Percentiles rank a stretch among this genome's conserved stretches.
These are phyloP conservation scores for Scomberomorus guttatus DNA, from an alignment of 2,797 vertebrate species.

Conservation along the genomic window DNA sequence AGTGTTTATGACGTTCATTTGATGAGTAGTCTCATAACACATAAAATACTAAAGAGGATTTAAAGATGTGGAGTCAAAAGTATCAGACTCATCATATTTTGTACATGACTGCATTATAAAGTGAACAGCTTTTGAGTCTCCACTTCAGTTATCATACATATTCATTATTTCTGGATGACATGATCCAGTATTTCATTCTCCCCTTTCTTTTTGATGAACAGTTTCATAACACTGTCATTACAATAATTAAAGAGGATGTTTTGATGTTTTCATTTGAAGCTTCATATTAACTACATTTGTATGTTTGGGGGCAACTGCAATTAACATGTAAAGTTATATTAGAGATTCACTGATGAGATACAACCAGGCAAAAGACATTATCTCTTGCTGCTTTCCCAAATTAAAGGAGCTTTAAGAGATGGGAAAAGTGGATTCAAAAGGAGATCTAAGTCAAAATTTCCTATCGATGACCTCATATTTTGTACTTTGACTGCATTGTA, in stretches of 20 bases:
- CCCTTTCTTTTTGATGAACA: constrained; percentile 3
- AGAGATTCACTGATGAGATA: neutral
- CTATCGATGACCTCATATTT: neutral
- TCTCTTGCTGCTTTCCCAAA: neutral
- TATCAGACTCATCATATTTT: neutral
- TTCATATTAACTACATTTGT: neutral
- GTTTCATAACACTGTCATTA: neutral
- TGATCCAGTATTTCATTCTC: neutral
- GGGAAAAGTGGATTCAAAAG: neutral
- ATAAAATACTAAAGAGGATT: neutral
- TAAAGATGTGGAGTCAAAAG: neutral
- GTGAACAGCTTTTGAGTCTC: neutral
- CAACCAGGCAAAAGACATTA: neutral
- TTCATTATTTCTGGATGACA: neutral
- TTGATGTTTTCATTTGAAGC: too few relatives aligned
- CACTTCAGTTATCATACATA: neutral
- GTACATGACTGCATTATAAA: too few relatives aligned
- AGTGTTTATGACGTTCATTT: neutral
- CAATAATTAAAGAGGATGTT: neutral
- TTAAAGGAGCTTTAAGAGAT: neutral
- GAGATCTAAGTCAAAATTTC: neutral
- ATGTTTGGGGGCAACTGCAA: neutral
- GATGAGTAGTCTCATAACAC: neutral
- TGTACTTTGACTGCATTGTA: too few relatives aligned
- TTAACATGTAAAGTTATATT: neutral